phyloP scores from a whole-genome alignment of 2,888 invertebrate species.

The Pristionchus mayeri region DNA sequence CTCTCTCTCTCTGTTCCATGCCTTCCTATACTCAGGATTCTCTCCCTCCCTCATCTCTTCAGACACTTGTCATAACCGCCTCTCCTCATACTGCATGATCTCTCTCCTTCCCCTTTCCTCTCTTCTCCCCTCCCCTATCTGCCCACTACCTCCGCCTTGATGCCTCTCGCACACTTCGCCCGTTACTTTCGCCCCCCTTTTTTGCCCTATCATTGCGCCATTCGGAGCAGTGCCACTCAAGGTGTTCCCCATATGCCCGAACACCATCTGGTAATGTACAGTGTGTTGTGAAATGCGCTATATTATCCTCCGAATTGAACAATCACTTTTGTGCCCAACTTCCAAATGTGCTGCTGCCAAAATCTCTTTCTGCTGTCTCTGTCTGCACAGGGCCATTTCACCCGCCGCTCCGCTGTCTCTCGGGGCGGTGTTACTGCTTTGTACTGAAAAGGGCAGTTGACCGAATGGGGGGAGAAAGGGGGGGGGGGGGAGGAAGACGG shows the following conservation, averaged over 20 bases:
- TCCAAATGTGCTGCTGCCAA: neutral
- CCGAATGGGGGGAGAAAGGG: neutral
- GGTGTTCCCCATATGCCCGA: neutral
- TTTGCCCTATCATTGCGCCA: constrained; percentile 28
- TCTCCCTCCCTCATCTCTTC: neutral
- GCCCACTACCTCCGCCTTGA: neutral
- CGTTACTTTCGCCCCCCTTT: constrained; percentile 11
- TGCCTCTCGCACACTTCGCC: neutral
- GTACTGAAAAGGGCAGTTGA: constrained; percentile 42
- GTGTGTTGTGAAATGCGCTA: neutral
- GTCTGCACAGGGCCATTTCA: neutral
- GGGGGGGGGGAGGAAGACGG: neutral
- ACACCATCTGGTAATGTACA: neutral
- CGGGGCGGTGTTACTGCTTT: constrained; percentile 37
- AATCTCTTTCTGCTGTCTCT: neutral
- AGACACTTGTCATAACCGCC: constrained; percentile 24
- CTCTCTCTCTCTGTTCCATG: constrained; percentile 43
- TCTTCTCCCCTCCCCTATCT: neutral
- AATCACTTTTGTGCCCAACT: too few species aligned
- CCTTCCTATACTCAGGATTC: constrained; percentile 8
- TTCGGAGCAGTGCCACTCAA: neutral
- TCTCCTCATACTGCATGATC: neutral
- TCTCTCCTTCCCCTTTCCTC: neutral
- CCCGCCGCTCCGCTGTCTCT: neutral
- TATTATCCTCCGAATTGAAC: neutral